Conservation (phyloP, 2,888 invertebrate species). For the Amaurobius ferox region DNA sequence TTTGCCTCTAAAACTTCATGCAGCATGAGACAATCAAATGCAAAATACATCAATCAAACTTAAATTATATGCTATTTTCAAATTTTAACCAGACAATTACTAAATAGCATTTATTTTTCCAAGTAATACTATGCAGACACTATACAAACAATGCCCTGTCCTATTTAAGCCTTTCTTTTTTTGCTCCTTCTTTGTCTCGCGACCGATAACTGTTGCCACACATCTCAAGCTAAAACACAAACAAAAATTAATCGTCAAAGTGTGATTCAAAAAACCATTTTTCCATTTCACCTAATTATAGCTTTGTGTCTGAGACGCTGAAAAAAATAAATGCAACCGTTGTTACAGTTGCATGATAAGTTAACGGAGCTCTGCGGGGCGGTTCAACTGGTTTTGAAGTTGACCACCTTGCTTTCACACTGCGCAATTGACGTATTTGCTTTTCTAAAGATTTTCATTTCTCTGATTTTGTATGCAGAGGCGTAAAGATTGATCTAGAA, state of each 20-base stretch:
- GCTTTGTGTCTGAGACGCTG: background rate
- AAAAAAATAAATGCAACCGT: background rate
- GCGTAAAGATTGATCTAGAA: background rate
- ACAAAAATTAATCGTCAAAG: constrained; percentile 10
- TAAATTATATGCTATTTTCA: too few relatives aligned
- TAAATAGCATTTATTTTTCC: too few relatives aligned
- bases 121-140: too few relatives aligned
- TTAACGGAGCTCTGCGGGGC: constrained; percentile 17
- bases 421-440: background rate
- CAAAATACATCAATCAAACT: too few relatives aligned
- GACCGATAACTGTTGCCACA: background rate
- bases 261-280: background rate
- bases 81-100: too few relatives aligned
- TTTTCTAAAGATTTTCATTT: background rate
- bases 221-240: background rate
- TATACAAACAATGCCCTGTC: background rate
- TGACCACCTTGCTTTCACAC: constrained; percentile 54
- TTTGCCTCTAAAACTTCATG: too few relatives aligned
- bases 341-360: constrained; percentile 15
- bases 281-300: constrained; percentile 18
- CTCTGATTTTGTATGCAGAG: background rate
- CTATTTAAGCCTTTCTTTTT: background rate
- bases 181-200: background rate
- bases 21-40: too few relatives aligned
- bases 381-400: constrained; percentile 44